Base-by-base conservation (phyloP, 1,140 invertebrate genomes). In the Diorhabda carinulata region DNA sequence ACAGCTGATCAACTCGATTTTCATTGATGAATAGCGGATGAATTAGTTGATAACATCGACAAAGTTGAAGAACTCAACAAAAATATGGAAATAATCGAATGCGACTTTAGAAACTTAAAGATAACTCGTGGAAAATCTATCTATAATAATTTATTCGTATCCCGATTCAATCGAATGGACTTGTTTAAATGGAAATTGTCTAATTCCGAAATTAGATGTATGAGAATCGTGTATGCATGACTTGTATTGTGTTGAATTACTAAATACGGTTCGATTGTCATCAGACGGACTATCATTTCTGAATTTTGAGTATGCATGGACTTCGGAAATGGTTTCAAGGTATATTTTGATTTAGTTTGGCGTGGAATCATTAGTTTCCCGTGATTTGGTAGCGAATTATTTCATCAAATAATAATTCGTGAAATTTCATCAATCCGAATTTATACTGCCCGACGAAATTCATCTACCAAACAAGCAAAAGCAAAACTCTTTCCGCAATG, bases 151-250 rank as follows among this genome's bases (percentile, higher is more conserved):
- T 47, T 45, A 47, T 66, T 42, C 62, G n/a, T 5, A 43, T 67
- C 47, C 66, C 72, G 70, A 74, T 74, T 74, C 72, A 72, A 74
- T 74, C 70, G 72, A 74, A 72, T 66, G 67, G 70, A 61, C 70
- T 74, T 72, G 72, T 74, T 74, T 74, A 66, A 67, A 68, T 66
- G 72, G 10, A 58, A 69, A 65, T 72, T 72, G 69, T 64, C 68
- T 69, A 73, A 68, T 73, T 70, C 72, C 66, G 59, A 73, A 73
- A 73, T 73, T 64, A 64, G 62, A 64, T 64, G 62, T 45, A 64
- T 64, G 62, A 64, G 43, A 10, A 64, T 64, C 52, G 62, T 64
- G 62, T 64, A 64, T 64, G 62, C 62, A 64, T 64, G 62, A 47
- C 62, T 45, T 64, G 62, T 7, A 64, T 64, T 64, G 62, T 64